phyloP scores from a whole-genome alignment of 1,140 invertebrate species.

The Drosophila parvula region DNA sequence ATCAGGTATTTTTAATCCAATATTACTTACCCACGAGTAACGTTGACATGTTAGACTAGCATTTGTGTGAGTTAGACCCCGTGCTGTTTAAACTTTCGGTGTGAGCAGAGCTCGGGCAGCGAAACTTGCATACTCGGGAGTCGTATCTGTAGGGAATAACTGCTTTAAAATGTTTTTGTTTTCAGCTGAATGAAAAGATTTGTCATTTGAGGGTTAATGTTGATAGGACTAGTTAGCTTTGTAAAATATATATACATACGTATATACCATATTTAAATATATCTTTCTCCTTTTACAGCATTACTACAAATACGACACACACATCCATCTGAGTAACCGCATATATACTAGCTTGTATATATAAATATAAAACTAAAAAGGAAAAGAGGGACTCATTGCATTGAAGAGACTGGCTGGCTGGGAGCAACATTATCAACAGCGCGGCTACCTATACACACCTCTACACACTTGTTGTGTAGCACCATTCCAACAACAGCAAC shows the following conservation, averaged over 20 bases:
- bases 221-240: not conserved
- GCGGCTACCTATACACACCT: constrained; percentile 36
- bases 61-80: too few species aligned
- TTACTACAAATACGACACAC: constrained; percentile 57
- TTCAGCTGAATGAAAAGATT: too few species aligned
- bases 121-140: too few species aligned
- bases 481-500: constrained; percentile 68
- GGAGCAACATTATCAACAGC: constrained; percentile 33
- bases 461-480: constrained; percentile 68
- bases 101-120: too few species aligned
- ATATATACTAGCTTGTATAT: constrained; percentile 45
- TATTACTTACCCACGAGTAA: too few species aligned
- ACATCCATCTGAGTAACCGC: constrained; percentile 26
- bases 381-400: constrained; percentile 56
- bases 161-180: too few species aligned
- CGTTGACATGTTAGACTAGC: too few species aligned
- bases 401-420: constrained; percentile 46
- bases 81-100: too few species aligned
- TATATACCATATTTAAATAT: not conserved
- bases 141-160: too few species aligned
- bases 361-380: constrained; percentile 40
- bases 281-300: constrained; percentile 27
- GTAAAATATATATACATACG: not conserved
- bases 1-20: too few species aligned
- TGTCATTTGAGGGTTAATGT: too few species aligned